These are phyloP conservation scores for Stigmatopora nigra DNA, from an alignment of 2,113 vertebrate genomes.

Conservation along the genomic window DNA sequence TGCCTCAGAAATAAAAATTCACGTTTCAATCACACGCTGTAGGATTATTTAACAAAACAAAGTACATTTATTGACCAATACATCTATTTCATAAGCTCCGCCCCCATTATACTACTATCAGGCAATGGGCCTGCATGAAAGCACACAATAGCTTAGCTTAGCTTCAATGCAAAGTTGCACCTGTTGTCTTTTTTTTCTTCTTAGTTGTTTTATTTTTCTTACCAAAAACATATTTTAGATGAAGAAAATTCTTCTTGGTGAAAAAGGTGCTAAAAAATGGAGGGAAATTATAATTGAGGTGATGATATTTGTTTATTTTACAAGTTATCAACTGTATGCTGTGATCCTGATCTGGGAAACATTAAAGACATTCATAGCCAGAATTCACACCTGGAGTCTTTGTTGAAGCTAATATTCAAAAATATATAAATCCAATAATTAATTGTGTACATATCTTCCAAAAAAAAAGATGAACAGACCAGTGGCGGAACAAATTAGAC, in stretches of 20 bases:
- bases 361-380: constrained; percentile 64
- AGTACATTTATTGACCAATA: too few species aligned
- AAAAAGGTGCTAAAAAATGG: constrained; percentile 56
- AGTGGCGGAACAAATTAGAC: too few species aligned
- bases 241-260: constrained; percentile 60
- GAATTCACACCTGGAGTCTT: neutral
- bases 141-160: constrained; percentile 21
- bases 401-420: neutral
- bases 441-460: too few species aligned
- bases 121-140: neutral
- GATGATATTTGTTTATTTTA: constrained; percentile 77
- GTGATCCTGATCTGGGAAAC: constrained; percentile 75
- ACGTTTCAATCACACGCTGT: too few species aligned
- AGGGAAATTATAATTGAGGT: constrained; percentile 42
- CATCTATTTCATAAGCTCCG: too few species aligned
- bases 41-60: too few species aligned
- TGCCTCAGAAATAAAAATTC: too few species aligned
- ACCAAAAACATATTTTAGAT: constrained; percentile 63
- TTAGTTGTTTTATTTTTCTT: constrained; percentile 58
- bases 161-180: constrained; percentile 51
- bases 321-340: constrained; percentile 76
- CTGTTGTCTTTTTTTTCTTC: constrained; percentile 67
- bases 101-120: too few species aligned
- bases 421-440: neutral
- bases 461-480: too few species aligned